Evolutionary conservation across 2,113 vertebrate genomes (phyloP), one percentile per base, ranked within the genome.

Genomic region (Proteles cristata): DNA sequence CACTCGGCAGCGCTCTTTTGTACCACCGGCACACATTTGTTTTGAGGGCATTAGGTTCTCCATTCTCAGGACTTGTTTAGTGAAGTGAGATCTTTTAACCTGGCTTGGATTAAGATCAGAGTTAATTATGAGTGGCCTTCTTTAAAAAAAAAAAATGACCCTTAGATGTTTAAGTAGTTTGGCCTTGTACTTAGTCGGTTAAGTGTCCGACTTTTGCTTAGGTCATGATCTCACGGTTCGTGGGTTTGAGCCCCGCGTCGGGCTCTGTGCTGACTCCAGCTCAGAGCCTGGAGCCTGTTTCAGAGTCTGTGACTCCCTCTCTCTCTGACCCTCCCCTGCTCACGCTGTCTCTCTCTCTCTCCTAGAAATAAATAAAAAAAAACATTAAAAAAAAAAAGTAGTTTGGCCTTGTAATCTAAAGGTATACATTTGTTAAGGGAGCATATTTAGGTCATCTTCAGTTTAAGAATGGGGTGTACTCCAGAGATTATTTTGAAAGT

Each of bases 401-500:
- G 16, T 73, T 91, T 88, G 28, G 58, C 10, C 39, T 77, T 74
- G 0, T 71, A 43, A 76, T 45, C 33, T 86, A 69, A 77, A 89
- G 45, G 33, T 66, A 31, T 50, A 4, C 33, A 10, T 90, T 94
- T 82, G 28, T 88, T 90, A 90, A 94, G 17, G 77, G 55, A 93
- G 25, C 58, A 33, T 71, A 84, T 87, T 93, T 92, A 80, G 71
- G 39, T 96, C 81, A 35, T 73, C 45, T 87, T 96, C 79, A 80
- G 7, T 65, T 97, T 76, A 95, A 91, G 86, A 94, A 84, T 90
- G 92, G n/a, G 5, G 58, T 83, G 61, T 68, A 68, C 14, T 84
- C 19, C 23, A 90, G 68, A 73, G 61, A 45, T 39, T 95, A 23
- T 61, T 88, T 90, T 68, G 48, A 53, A 92, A 84, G 81, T 83